Conservation (phyloP, 2,113 vertebrate genomes). For the Sorex fumeus region DNA sequence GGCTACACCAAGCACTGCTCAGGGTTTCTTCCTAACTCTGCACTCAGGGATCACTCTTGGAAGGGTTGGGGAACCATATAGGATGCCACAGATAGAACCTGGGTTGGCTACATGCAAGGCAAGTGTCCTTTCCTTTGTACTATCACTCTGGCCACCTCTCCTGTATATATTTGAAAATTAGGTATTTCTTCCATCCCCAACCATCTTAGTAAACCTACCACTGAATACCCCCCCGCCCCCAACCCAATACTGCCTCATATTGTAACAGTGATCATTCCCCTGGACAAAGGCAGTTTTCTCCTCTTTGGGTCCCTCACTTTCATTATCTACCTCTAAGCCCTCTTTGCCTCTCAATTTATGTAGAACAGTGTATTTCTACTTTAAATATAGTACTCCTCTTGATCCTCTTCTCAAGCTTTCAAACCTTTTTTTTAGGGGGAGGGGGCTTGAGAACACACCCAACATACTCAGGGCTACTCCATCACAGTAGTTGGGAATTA, state of each 20-base stretch:
- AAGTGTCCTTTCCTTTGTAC: no score
- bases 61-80: no score
- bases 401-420: not conserved
- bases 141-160: no score
- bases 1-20: no score
- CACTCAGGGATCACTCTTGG: no score
- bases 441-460: no score
- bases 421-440: no score
- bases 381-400: not conserved
- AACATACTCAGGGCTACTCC: no score
- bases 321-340: not conserved
- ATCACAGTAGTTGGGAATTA: no score
- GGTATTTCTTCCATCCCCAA: not conserved
- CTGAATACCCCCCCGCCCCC: not conserved
- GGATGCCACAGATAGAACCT: no score
- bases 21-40: no score
- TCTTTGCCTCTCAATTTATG: not conserved
- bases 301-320: not conserved
- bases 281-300: not conserved
- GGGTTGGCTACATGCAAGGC: no score
- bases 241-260: not conserved
- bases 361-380: not conserved
- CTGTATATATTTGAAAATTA: not conserved
- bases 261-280: fast-evolving
- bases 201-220: not conserved